A percentile compares a stretch with the other conserved stretches of the same genome.
These are phyloP conservation scores for Oopsacas minuta DNA, from an alignment of 37 sponge, comb jelly and placozoan genomes.

Conservation along the genomic window DNA sequence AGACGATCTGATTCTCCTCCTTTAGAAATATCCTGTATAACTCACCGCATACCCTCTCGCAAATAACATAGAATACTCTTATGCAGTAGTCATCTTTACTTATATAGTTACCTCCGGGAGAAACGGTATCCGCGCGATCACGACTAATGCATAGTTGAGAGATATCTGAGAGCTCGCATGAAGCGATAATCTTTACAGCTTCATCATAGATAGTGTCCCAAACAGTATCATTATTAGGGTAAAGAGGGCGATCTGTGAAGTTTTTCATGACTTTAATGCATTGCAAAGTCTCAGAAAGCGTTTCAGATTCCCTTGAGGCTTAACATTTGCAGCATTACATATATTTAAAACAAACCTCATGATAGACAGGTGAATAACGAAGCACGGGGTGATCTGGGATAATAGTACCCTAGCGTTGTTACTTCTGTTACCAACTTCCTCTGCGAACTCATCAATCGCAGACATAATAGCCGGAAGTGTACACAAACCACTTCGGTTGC, in stretches of 20 bases:
- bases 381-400: neutral
- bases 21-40: neutral
- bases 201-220: neutral
- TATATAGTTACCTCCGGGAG: neutral
- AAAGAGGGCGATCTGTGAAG: neutral
- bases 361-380: neutral
- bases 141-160: neutral
- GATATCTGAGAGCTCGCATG: neutral
- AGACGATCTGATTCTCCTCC: neutral
- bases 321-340: neutral
- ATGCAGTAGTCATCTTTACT: neutral
- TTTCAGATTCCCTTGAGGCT: neutral
- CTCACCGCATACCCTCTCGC: neutral
- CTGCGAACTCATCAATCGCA: neutral
- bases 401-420: neutral
- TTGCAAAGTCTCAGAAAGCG: neutral
- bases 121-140: neutral
- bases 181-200: neutral
- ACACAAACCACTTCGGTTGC: constrained; percentile 17
- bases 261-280: neutral
- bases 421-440: neutral
- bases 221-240: neutral
- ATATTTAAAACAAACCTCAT: neutral
- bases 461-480: neutral
- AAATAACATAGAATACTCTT: neutral